Evolutionary conservation across 2,888 invertebrate species (phyloP).

Genomic region (Drymonia ruficornis): DNA sequence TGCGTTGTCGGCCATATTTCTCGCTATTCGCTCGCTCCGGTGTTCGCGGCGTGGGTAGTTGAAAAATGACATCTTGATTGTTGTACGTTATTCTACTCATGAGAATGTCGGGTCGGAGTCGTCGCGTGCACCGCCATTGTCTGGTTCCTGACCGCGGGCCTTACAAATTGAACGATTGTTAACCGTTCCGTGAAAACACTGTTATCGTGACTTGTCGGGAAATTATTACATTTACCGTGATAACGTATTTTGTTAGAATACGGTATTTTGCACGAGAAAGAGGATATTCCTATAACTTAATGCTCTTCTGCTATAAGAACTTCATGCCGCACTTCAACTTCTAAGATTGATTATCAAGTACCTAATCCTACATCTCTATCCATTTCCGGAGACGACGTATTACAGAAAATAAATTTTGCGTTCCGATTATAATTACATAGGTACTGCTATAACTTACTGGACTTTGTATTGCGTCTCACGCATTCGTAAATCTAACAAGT

Average conservation of each 20-base stretch:
- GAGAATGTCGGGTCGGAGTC: conserved; percentile 73
- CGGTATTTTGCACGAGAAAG: conserved; percentile 6
- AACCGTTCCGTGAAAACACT: conserved; percentile 69
- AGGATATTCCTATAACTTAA: too few relatives aligned
- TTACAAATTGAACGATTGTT: conserved; percentile 84
- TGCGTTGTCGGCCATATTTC: conserved; percentile 80
- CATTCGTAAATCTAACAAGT: conserved; percentile 59
- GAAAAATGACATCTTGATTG: conserved; percentile 85
- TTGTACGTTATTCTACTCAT: conserved; percentile 82
- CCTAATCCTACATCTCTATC: background rate
- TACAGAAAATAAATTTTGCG: conserved; percentile 25
- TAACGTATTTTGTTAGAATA: conserved; percentile 56
- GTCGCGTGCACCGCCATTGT: conserved; percentile 80
- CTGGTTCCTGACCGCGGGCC: conserved; percentile 61
- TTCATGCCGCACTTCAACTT: too few relatives aligned
- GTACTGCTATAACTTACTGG: conserved; percentile 48
- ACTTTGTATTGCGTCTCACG: conserved; percentile 39
- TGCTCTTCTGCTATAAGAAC: too few relatives aligned
- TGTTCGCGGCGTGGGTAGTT: conserved; percentile 81
- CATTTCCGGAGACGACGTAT: conserved; percentile 16
- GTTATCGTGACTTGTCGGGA: conserved; percentile 77
- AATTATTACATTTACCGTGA: conserved; percentile 71
- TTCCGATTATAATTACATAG: conserved; percentile 49
- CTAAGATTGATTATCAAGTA: too few relatives aligned
- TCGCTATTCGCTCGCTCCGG: conserved; percentile 63